A percentile compares a stretch with the other conserved stretches of the same genome.
These are phyloP conservation scores for Grantiella picta DNA, from an alignment of 2,113 vertebrate species.

Conservation along the genomic window DNA sequence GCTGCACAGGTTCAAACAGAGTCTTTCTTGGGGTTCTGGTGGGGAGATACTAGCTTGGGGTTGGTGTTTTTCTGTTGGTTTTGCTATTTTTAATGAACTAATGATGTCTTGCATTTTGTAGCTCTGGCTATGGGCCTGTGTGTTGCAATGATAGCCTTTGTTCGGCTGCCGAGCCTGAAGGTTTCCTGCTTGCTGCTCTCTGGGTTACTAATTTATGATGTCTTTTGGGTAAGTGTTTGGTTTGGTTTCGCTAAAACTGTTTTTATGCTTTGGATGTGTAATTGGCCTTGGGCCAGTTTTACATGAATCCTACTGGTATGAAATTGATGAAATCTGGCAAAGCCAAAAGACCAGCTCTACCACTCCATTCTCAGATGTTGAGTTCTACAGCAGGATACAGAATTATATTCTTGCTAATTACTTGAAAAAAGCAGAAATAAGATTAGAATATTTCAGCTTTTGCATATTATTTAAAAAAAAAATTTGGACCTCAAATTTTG, in stretches of 20 bases:
- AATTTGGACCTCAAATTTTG: background rate
- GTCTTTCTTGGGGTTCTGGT: background rate
- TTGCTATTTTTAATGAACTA: background rate
- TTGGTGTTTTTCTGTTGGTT: background rate
- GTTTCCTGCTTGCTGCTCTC: slow-evolving; percentile 98
- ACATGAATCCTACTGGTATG: background rate
- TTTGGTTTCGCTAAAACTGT: background rate
- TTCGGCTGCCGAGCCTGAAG: slow-evolving; percentile 97
- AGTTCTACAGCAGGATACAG: background rate
- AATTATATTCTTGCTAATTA: background rate
- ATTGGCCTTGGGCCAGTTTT: background rate
- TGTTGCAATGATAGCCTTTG: slow-evolving; percentile 99
- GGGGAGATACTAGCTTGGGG: background rate
- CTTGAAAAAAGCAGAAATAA: background rate
- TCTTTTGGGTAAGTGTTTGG: slow-evolving; percentile 92
- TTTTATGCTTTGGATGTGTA: background rate
- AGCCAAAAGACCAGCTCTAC: background rate
- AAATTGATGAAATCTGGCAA: background rate
- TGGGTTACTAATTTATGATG: slow-evolving; percentile 97
- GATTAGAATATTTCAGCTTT: background rate
- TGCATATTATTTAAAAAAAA: background rate
- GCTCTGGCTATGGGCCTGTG: slow-evolving; percentile 98
- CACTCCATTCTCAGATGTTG: background rate
- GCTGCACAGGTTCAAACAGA: background rate
- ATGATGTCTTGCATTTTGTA: slow-evolving; percentile 63